phyloP scores from a whole-genome alignment of 2,797 vertebrate species.

The Melopsittacus undulatus region DNA sequence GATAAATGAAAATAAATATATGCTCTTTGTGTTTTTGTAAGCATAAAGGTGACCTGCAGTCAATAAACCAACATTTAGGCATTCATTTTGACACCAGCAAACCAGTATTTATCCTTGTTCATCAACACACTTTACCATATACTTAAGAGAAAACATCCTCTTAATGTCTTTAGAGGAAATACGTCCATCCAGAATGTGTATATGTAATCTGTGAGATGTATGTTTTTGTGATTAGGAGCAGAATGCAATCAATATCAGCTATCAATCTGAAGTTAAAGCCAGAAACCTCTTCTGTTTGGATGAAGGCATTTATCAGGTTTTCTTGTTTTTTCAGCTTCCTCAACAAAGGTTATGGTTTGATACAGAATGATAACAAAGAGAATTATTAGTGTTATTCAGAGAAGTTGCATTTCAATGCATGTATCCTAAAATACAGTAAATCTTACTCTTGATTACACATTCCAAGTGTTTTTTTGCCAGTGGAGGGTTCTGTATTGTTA shows the following conservation, averaged over 20 bases:
- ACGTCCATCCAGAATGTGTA: neutral
- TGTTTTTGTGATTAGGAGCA: neutral
- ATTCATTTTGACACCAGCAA: neutral
- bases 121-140: neutral
- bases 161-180: neutral
- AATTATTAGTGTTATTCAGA: conserved; percentile 3
- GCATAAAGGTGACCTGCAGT: neutral
- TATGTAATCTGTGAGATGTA: neutral
- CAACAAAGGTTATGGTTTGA: conserved; percentile 19
- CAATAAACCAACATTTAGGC: neutral
- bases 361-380: neutral
- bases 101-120: neutral
- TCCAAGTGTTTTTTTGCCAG: conserved; percentile 47
- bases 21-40: neutral
- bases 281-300: neutral
- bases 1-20: neutral
- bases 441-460: conserved; percentile 67
- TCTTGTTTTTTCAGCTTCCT: neutral
- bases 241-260: neutral
- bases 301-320: conserved; percentile 3
- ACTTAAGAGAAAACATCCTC: neutral
- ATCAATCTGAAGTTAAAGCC: neutral
- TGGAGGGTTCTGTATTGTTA: conserved; percentile 44
- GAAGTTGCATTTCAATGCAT: conserved; percentile 47
- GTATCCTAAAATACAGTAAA: conserved; percentile 53